Evolutionary conservation across 2,888 invertebrate species (phyloP), one percentile per base, ranked within the genome.

Genomic region (Prenolepis imparis): DNA sequence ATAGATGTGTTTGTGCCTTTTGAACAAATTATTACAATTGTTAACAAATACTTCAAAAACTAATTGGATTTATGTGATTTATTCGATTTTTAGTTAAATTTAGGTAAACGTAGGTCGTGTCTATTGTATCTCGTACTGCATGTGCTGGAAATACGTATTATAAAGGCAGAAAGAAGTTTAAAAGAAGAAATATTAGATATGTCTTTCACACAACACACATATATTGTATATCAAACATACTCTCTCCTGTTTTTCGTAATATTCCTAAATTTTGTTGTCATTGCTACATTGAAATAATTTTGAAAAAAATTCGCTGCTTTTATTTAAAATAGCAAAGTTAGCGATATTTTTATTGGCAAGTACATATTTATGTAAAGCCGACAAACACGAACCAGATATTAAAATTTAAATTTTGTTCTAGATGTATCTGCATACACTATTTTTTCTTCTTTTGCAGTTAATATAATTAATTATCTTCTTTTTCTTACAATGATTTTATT

Each of bases 171-270:
- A 57, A 57, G 15, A 68, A 36, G 11, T 55, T 12, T 12, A 41
- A 68, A 66, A 68, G 67, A 21, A 44, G n/a, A 8, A 68, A 68
- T 68, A 57, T 78, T 44, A 44, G 63, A 32, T 41, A 41, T 32
- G 15, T 78, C 21, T 41, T 57, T 77, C 77, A 24, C 55, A 15
- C 4, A 57, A 67, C 28, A 9, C 66, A 36, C 2, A 36, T 3
- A 28, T 28, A 1, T 55, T 75, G 12, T 41, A 64, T 36, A 64
- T 66, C 75, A 78, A 48, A n/a, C 24, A 15, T 18, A 6, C 12
- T 44, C 18, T 21, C 44, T 61, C 8, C 41, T 28, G 67, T 44
- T 32, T 21, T 44, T 36, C 18, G 15, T 44, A 32, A 59, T 70
- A 57, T 70, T 78, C 32, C 3, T 28, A 32, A 21, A 44, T 11